Evolutionary conservation across 2,797 vertebrate genomes (phyloP).

Genomic region (Hippocampus kuda): DNA sequence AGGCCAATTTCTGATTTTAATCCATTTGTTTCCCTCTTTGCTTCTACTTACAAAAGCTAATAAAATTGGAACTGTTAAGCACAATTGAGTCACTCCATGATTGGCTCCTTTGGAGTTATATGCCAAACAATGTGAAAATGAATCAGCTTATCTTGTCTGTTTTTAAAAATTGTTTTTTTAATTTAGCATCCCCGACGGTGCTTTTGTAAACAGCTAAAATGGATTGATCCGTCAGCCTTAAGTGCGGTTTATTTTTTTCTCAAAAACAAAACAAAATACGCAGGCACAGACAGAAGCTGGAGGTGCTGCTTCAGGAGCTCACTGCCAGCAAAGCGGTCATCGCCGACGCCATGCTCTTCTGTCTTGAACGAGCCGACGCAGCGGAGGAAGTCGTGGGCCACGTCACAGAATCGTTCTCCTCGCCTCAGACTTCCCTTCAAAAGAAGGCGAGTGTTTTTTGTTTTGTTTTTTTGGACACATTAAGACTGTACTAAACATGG

Average conservation of each 20-base stretch:
- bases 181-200: too few species aligned
- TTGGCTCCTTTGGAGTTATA: too few species aligned
- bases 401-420: slow-evolving; percentile 65
- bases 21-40: not conserved
- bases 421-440: slow-evolving; percentile 67
- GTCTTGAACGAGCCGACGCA: slow-evolving; percentile 69
- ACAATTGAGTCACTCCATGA: too few species aligned
- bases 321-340: slow-evolving; percentile 61
- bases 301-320: slow-evolving; percentile 60
- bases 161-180: too few species aligned
- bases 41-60: not conserved
- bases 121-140: too few species aligned
- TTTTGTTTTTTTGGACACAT: not conserved
- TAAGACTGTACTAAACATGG: not conserved
- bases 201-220: not conserved
- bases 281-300: slow-evolving; percentile 68
- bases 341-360: slow-evolving; percentile 69
- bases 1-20: too few species aligned
- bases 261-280: not conserved
- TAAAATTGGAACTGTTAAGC: too few species aligned
- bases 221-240: not conserved
- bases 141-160: too few species aligned
- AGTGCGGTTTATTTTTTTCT: not conserved
- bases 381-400: slow-evolving; percentile 73
- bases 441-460: slow-evolving; percentile 55